Percentiles rank a stretch among this genome's conserved stretches.
These are phyloP conservation scores for Diplodus puntazzo DNA, from an alignment of 2,797 vertebrate genomes.

Conservation along the genomic window DNA sequence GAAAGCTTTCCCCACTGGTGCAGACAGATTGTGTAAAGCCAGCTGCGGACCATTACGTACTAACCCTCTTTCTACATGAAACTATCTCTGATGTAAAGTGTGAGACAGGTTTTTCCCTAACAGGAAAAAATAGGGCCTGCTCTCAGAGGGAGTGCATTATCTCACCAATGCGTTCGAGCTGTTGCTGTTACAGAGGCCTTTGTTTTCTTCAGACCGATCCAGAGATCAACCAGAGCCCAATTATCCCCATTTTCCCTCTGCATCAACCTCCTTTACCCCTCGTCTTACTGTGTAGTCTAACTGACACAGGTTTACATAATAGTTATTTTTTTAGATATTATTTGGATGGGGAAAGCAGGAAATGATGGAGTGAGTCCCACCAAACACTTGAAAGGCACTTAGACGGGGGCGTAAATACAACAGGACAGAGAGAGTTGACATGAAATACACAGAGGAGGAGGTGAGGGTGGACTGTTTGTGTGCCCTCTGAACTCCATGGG, in stretches of 20 bases:
- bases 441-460: slow-evolving; percentile 77
- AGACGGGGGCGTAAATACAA: slow-evolving; percentile 73
- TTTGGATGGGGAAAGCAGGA: slow-evolving; percentile 52
- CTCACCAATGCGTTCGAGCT: slow-evolving; percentile 70
- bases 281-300: slow-evolving; percentile 61
- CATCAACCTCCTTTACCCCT: slow-evolving; percentile 2
- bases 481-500: slow-evolving; percentile 82
- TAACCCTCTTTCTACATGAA: slow-evolving; percentile 74
- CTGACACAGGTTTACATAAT: slow-evolving; percentile 56
- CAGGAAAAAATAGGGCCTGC: slow-evolving; percentile 70
- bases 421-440: slow-evolving; percentile 71
- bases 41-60: slow-evolving; percentile 86
- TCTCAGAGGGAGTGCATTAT: slow-evolving; percentile 78
- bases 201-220: slow-evolving; percentile 48
- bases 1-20: slow-evolving; percentile 55
- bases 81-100: slow-evolving; percentile 86
- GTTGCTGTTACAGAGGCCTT: slow-evolving; percentile 69
- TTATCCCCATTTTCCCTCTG: slow-evolving; percentile 38
- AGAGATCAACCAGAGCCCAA: slow-evolving; percentile 43
- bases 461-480: slow-evolving; percentile 77
- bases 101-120: slow-evolving; percentile 85
- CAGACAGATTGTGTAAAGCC: slow-evolving; percentile 65
- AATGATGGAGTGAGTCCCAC: slow-evolving; percentile 57
- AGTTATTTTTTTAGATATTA: slow-evolving; percentile 49
- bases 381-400: slow-evolving; percentile 81